phyloP scores from a whole-genome alignment of 2,113 vertebrate species.

The Aleadryas rufinucha region DNA sequence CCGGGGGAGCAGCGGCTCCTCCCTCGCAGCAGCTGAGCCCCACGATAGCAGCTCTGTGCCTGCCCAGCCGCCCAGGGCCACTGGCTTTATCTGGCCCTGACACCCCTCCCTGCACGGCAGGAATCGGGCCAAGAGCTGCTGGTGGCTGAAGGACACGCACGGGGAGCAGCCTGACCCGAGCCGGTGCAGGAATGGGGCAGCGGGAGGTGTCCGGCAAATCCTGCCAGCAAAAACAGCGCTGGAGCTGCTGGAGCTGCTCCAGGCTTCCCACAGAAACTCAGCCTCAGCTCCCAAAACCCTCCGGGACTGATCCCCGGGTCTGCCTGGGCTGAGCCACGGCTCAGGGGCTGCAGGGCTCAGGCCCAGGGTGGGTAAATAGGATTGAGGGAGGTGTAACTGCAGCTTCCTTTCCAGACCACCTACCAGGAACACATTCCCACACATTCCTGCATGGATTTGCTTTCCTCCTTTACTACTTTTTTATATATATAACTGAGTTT shows the following conservation, averaged over 20 bases:
- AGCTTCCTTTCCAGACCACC: background rate
- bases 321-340: background rate
- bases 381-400: accelerated
- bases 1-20: accelerated
- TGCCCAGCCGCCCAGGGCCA: accelerated
- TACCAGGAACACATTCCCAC: background rate
- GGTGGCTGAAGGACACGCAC: accelerated
- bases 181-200: background rate
- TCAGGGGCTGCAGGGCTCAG: background rate
- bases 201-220: background rate
- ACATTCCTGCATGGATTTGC: background rate
- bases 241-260: background rate
- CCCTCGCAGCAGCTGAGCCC: background rate
- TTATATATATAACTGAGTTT: background rate
- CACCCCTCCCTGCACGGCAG: background rate
- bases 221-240: background rate
- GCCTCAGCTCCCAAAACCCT: background rate
- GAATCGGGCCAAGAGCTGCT: background rate
- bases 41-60: background rate
- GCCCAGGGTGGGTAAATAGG: accelerated
- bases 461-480: background rate
- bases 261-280: accelerated
- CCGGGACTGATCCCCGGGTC: accelerated
- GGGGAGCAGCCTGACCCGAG: accelerated
- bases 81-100: background rate